Base-by-base conservation (phyloP, 1,140 invertebrate genomes). In the Pseudomyrmex gracilis region DNA sequence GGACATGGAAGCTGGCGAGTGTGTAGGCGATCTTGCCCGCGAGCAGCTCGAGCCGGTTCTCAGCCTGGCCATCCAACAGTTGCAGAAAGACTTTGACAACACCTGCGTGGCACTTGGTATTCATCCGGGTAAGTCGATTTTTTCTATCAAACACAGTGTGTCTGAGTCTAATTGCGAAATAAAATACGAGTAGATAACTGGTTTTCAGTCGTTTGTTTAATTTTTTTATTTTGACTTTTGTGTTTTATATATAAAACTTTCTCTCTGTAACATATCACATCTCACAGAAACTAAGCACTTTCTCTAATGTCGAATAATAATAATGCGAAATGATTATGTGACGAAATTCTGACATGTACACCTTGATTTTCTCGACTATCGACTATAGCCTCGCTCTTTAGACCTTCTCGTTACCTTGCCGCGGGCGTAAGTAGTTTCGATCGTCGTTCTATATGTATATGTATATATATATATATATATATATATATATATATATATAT, bases 81-180 rank as follows among this genome's bases (percentile, higher is more conserved):
- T 97, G 76, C 96, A 97, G 83, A 96, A 97, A 88, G 97, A 98
- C 91, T 97, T 98, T 49, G 96, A 97, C 87, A 97, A 96, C 89
- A 98, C 97, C 2, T 98, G 97, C 92, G 96, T 96, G 3, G 96
- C 97, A 73, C 95, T 98, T 85, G 97, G 97, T 90, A 98, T 98
- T 93, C 97, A 97, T 91, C 96, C 97, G 94, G 97, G 98, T 98
- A 94, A 96, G 96, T 92, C 45, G 53, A 15, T 4, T 73, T 0
- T 34, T 73, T 9, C 13, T 22, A 1, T 51, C 7, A 10, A 61
- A n/a, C 13, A 43, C 13, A 43, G 49, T 17, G 5, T 67, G 34
- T 7, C 7, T 34, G 5, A 34, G 34, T 34, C 7, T 0, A 34
- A 5, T 34, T 34, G 7, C 34, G 34, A 34, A 5, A 34, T 34